phyloP scores from a whole-genome alignment of 2,113 vertebrate genomes.

The Entelurus aequoreus region DNA sequence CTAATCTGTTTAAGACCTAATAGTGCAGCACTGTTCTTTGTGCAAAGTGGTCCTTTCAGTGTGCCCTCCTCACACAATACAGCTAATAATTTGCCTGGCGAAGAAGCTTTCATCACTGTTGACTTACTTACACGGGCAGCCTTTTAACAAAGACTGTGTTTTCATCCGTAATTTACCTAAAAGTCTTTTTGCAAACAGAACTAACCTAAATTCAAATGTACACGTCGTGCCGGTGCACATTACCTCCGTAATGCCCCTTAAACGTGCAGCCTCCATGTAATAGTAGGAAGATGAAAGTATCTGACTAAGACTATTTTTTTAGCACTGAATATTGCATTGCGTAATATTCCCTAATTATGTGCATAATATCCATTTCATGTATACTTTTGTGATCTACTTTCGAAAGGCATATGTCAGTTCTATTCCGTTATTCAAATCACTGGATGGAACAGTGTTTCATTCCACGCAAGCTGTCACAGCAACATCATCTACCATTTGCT shows the following conservation, averaged over 20 bases:
- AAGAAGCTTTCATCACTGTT: not conserved
- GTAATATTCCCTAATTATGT: not conserved
- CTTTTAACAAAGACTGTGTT: not conserved
- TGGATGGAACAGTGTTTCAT: slow-evolving; percentile 38
- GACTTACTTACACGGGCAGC: slow-evolving; percentile 1
- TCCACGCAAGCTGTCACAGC: slow-evolving; percentile 44
- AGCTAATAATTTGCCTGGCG: not conserved
- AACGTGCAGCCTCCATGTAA: not conserved
- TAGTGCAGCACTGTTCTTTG: slow-evolving; percentile 11
- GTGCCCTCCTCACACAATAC: not conserved
- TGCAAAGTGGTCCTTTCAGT: not conserved
- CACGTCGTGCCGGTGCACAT: too few species aligned
- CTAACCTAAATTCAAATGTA: too few species aligned
- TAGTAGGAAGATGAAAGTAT: too few species aligned
- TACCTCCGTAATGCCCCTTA: not conserved
- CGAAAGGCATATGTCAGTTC: slow-evolving; percentile 30
- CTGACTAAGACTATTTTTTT: not conserved
- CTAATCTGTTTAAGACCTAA: slow-evolving; percentile 23
- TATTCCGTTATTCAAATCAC: slow-evolving; percentile 38
- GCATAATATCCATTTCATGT: not conserved
- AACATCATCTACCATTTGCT: slow-evolving; percentile 24
- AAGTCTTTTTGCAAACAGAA: not conserved
- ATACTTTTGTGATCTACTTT: slow-evolving; percentile 27
- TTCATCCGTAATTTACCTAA: not conserved
- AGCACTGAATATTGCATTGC: not conserved